Evolutionary conservation across 2,888 invertebrate species (phyloP).

Genomic region (Cerastoderma edule): DNA sequence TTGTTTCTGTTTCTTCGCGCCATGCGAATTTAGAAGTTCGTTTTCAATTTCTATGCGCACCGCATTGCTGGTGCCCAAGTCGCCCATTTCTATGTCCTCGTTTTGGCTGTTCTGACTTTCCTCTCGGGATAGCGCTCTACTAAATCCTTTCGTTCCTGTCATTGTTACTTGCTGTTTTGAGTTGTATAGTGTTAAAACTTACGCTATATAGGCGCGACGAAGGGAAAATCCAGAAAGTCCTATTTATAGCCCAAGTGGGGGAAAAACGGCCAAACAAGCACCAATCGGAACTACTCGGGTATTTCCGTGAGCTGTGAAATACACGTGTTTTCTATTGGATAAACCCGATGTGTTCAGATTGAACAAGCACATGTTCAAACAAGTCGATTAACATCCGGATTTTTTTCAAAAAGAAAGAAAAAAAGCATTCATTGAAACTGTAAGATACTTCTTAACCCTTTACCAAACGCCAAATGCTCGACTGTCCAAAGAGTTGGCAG

Average conservation of each 20-base stretch:
- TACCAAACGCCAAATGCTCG: not conserved
- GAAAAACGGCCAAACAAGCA: not conserved
- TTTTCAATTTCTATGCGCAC: not conserved
- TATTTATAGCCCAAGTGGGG: not conserved
- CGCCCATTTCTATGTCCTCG: not conserved
- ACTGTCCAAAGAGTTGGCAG: not conserved
- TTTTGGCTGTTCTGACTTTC: slow-evolving; percentile 3
- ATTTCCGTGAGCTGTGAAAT: not conserved
- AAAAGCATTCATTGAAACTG: not conserved
- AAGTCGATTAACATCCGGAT: not conserved
- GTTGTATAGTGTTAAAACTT: not conserved
- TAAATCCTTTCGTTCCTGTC: not conserved
- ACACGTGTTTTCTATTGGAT: not conserved
- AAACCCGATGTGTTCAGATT: not conserved
- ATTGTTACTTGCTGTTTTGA: not conserved
- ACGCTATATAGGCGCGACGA: not conserved
- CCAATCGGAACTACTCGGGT: not conserved
- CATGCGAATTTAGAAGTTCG: not conserved
- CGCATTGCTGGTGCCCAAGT: not conserved
- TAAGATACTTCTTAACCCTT: not conserved
- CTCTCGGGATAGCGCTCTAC: not conserved
- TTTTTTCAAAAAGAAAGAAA: not conserved
- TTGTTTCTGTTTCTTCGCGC: not conserved
- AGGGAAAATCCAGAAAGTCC: not conserved
- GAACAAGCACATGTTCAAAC: not conserved